Evolutionary conservation across 2,888 invertebrate species (phyloP).

Genomic region (Sarcophaga variegata): DNA sequence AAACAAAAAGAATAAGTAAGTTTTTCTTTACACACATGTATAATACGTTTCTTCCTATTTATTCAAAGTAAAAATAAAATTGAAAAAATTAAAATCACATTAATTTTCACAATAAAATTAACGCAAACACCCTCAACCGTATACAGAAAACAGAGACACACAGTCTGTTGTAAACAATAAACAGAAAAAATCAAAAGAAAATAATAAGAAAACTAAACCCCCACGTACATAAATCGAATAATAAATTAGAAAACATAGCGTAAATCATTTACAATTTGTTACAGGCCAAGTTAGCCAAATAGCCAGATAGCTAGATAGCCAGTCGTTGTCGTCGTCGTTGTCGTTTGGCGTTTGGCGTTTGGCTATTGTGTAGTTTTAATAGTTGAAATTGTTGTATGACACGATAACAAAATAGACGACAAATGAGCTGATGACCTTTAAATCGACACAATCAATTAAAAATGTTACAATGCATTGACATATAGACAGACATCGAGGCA

Average conservation of each 20-base stretch:
- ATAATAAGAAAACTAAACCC: neutral
- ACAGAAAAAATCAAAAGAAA: neutral
- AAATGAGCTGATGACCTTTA: conserved; percentile 61
- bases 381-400: conserved; percentile 48
- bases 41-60: too few relatives aligned
- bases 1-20: neutral
- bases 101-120: conserved; percentile 22
- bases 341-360: neutral
- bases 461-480: conserved; percentile 35
- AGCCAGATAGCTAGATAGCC: too few relatives aligned
- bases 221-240: neutral
- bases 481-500: neutral
- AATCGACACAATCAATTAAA: conserved; percentile 45
- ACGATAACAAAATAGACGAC: conserved; percentile 50
- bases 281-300: neutral
- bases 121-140: neutral
- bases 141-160: neutral
- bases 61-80: neutral
- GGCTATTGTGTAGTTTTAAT: conserved; percentile 1
- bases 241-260: neutral
- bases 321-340: too few relatives aligned
- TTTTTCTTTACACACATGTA: neutral
- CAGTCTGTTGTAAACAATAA: neutral
- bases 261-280: conserved; percentile 1
- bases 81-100: conserved; percentile 13